Base-by-base conservation (phyloP, 2,888 invertebrate genomes). In the Venusia cambrica region DNA sequence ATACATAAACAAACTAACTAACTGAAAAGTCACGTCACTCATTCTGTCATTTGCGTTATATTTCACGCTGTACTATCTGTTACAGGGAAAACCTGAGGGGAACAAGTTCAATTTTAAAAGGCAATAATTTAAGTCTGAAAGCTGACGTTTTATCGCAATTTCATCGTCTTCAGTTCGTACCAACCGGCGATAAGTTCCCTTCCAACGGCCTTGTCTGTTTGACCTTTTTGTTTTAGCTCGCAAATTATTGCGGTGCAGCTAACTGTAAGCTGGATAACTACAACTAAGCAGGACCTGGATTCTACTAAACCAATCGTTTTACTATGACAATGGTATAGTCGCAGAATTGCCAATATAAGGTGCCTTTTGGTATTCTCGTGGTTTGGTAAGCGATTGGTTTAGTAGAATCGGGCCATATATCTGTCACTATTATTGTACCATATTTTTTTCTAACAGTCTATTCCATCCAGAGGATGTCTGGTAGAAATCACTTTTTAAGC, bases 201-300 rank as follows among this genome's bases (percentile, higher is more conserved):
- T 72, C 73, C 48, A 62, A 58, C 74, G 79, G 73, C 84, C 84
- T 84, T 83, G 81, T 41, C 51, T 39, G 59, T 78, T 64, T 77
- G 78, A 84, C 84, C 84, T 83, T 83, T 77, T 67, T 62, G 67
- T 71, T 72, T 68, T 61, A 60, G 60, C 58, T 52, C 28, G 50
- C 48, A 49, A 51, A 48, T 47, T 44, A 41, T 50, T 40, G 22
- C 38, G 15, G 14, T 39, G 41, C 35, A 36, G 18, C 15, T 24
- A 13, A 4, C n/a, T 2, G 5, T 7, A 5, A 37, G 37, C 37
- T 31, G 3, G 19, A 1, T 20, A 14, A 29, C 11, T 28, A n/a
- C 9, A 11, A n/a, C n/a, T n/a, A n/a, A n/a, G n/a, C n/a, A n/a
- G n/a, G n/a, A n/a, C n/a, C n/a, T n/a, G n/a, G n/a, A n/a, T n/a